Conservation (phyloP, 2,888 invertebrate genomes). For the Pherbina coryleti region DNA sequence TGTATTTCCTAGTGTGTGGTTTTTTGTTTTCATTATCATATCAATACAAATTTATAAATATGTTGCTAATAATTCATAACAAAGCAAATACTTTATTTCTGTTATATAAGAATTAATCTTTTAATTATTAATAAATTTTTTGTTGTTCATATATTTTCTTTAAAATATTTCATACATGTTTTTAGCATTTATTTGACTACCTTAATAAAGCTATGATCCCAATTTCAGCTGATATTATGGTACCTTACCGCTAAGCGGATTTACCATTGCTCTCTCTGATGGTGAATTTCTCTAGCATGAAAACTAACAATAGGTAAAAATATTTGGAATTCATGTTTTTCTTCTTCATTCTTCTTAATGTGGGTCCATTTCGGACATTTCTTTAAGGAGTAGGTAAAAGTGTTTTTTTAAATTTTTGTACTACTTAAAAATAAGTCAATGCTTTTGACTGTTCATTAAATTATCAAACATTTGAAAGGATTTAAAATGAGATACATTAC, state of each 20-base stretch:
- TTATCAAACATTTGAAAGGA: background rate
- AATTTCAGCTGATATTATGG: constrained; percentile 72
- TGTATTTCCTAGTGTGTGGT: background rate
- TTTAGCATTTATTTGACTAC: constrained; percentile 60
- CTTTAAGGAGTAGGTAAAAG: no score
- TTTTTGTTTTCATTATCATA: background rate
- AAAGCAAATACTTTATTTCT: background rate
- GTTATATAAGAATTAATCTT: constrained; percentile 1
- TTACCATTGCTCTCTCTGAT: constrained; percentile 68
- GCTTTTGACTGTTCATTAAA: background rate
- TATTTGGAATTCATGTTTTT: background rate
- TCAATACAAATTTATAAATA: constrained; percentile 15
- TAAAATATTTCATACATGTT: constrained; percentile 36
- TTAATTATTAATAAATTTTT: constrained; percentile 5
- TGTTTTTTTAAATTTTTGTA: background rate
- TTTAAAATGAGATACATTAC: background rate
- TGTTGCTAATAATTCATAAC: constrained; percentile 1
- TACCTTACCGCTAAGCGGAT: constrained; percentile 70
- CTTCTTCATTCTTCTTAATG: background rate
- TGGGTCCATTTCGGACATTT: background rate
- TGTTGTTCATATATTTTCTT: constrained; percentile 34
- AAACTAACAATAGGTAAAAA: background rate
- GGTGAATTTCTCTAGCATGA: background rate
- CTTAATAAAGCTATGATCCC: constrained; percentile 80
- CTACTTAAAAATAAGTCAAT: background rate